phyloP scores from a whole-genome alignment of 2,113 vertebrate species.

The Chloropsis hardwickii region DNA sequence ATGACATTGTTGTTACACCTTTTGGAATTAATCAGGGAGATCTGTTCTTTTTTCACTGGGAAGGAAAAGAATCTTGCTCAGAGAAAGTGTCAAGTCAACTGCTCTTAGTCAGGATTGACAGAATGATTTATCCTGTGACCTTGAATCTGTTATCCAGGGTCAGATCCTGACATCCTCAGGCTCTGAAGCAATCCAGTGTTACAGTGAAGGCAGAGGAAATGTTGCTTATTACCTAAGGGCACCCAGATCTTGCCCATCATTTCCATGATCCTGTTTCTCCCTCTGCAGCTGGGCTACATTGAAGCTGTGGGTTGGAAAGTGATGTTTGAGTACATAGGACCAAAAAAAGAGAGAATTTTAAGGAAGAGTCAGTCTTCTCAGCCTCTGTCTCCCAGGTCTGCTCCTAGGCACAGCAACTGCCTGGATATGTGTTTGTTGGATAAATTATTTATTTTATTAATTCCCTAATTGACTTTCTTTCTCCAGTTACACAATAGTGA shows the following conservation, averaged over 20 bases:
- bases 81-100: not conserved
- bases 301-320: not conserved
- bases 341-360: not conserved
- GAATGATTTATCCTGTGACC: not conserved
- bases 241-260: not conserved
- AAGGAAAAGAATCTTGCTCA: not conserved
- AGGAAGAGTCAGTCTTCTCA: not conserved
- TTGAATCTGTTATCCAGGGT: constrained; percentile 23
- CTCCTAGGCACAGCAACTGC: not conserved
- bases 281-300: not conserved
- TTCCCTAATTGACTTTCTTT: not conserved
- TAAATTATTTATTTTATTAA: not conserved
- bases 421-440: not conserved
- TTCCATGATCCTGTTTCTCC: not conserved
- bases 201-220: not conserved
- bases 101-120: not conserved
- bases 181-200: not conserved
- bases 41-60: not conserved
- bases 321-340: not conserved
- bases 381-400: not conserved
- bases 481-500: not conserved
- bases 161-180: not conserved
- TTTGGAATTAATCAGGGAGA: not conserved
- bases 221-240: not conserved
- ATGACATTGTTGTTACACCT: not conserved